Conservation (phyloP, 2,888 invertebrate genomes). For the Caenorhabditis uteleia region DNA sequence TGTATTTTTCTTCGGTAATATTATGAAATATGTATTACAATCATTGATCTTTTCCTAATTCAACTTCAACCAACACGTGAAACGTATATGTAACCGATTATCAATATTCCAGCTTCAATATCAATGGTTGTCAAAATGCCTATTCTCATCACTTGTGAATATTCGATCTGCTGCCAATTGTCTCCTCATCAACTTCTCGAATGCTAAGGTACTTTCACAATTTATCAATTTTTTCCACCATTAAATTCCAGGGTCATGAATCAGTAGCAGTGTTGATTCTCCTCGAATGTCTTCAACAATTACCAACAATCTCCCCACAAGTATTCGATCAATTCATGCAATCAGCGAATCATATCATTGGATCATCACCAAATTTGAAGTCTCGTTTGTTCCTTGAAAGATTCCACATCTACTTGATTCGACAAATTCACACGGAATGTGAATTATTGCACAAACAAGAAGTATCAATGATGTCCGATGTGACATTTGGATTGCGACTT, state of each 20-base stretch:
- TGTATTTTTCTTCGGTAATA: too few relatives aligned
- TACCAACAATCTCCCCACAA: conserved; percentile 7
- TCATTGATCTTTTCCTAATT: too few relatives aligned
- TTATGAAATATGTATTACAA: too few relatives aligned
- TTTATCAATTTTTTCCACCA: background rate
- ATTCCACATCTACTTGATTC: conserved; percentile 45
- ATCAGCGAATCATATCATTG: conserved; percentile 32
- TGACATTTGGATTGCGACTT: conserved; percentile 28
- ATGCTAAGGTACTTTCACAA: too few relatives aligned
- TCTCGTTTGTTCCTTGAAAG: conserved; percentile 41
- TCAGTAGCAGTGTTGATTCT: conserved; percentile 32
- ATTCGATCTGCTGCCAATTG: conserved; percentile 37
- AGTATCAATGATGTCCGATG: conserved; percentile 9
- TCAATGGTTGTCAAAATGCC: conserved; percentile 42
- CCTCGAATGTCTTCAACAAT: conserved; percentile 22
- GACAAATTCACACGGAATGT: conserved; percentile 33
- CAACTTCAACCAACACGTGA: too few relatives aligned
- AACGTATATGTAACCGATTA: too few relatives aligned
- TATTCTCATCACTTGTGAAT: conserved; percentile 45
- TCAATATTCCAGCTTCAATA: conserved; percentile 5
- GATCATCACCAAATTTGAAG: conserved; percentile 30
- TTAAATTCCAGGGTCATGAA: conserved; percentile 29
- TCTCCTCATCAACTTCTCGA: conserved; percentile 28
- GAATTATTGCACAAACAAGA: conserved; percentile 5
- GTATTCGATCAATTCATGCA: conserved; percentile 43